Base-by-base conservation (phyloP, 2,888 invertebrate species). In the Phania funesta region DNA sequence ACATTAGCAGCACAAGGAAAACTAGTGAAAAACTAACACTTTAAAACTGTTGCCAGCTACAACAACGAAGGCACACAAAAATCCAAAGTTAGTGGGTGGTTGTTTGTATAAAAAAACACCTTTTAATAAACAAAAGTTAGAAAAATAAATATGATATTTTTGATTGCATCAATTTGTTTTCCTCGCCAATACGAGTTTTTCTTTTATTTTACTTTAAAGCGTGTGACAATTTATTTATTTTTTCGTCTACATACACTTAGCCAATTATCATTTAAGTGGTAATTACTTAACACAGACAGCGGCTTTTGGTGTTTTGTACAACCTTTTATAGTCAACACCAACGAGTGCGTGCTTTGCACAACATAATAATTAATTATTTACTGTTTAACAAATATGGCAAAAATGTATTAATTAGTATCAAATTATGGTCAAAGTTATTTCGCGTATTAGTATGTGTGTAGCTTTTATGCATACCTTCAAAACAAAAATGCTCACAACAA, bases 251-350 rank as follows among this genome's bases (percentile, higher is more conserved):
- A 44, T 38, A 78, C 71, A 65, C 74, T 80, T n/a, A 78, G 74
- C 70, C 78, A 82, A 82, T 82, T 82, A 78, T 82, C 82, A 78
- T 82, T 82, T 82, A 82, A 82, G 82, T 82, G 82, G 82, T 82
- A 82, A 82, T 82, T 82, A 82, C 82, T 82, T 82, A 82, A 82
- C 82, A 82, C 82, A 80, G 76, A 54, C 67, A 78, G 82, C 82
- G 78, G 82, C 81, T 75, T 82, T 81, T 70, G 58, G 74, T 68
- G 82, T 74, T 80, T 75, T 80, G 74, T 82, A 70, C 46, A 70
- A 41, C 82, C 82, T 75, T 82, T 78, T 82, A 81, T 73, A 64
- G 83, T 20, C 83, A 81, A 80, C 82, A 74, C 64, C 78, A 78
- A 70, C 70, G 24, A 78, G 82, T 82, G 82, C 82, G 82, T 82